A percentile compares a stretch with the other conserved stretches of the same genome.
Evolutionary conservation across 2,113 vertebrate species (phyloP).

Genomic region (Eulacestoma nigropectus): DNA sequence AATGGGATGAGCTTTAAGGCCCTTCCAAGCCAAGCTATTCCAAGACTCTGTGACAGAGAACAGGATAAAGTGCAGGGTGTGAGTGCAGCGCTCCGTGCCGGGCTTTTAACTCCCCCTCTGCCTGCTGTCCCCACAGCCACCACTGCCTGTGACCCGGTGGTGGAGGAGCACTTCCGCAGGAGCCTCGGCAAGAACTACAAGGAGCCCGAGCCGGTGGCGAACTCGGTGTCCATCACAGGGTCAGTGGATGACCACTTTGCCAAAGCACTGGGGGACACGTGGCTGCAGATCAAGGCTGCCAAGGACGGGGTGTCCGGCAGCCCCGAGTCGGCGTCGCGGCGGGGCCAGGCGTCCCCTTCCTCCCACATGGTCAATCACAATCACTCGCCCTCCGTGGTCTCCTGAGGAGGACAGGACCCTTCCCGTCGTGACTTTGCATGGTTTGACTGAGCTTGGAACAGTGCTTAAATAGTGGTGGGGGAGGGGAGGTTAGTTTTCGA

Average conservation of each 20-base stretch:
- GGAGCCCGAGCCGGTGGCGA: slow-evolving; percentile 89
- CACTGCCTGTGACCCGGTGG: slow-evolving; percentile 89
- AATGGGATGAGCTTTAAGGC: no score
- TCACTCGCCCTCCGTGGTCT: slow-evolving; percentile 93
- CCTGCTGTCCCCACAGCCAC: slow-evolving; percentile 67
- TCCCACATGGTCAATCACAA: slow-evolving; percentile 92
- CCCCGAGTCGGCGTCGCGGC: slow-evolving; percentile 79
- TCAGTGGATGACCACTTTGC: slow-evolving; percentile 98
- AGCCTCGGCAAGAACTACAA: slow-evolving; percentile 98
- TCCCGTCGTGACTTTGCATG: slow-evolving; percentile 62
- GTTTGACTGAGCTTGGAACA: slow-evolving; percentile 79
- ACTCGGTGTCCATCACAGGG: slow-evolving; percentile 97
- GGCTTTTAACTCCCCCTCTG: accelerated
- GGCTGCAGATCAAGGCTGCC: slow-evolving; percentile 95
- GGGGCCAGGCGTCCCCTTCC: slow-evolving; percentile 84
- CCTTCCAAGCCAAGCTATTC: no score
- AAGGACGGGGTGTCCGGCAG: slow-evolving; percentile 84
- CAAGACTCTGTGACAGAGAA: accelerated
- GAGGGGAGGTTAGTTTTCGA: slow-evolving; percentile 57
- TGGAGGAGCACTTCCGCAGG: slow-evolving; percentile 97
- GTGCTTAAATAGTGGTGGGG: slow-evolving; percentile 63
- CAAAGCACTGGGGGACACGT: slow-evolving; percentile 97
- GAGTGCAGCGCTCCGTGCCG: accelerated
- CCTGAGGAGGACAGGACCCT: slow-evolving; percentile 77
- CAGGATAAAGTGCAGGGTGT: accelerated